Percentiles rank a stretch among this genome's conserved stretches.
Conservation (phyloP, 1,140 invertebrate genomes). For the Cydia splendana region DNA sequence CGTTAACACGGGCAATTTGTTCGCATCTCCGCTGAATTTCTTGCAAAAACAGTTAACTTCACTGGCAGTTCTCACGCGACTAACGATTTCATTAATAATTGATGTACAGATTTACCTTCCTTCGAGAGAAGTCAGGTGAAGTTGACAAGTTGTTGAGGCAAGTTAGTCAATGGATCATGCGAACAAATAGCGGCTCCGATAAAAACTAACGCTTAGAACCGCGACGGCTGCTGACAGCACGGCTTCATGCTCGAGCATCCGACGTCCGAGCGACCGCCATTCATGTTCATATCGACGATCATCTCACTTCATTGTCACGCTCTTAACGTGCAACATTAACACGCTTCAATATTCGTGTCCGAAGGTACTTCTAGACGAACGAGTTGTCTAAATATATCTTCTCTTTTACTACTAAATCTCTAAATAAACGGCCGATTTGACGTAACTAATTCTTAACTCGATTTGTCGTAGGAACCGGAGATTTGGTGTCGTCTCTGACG, state of each 20-base stretch:
- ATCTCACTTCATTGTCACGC: conserved; percentile 42
- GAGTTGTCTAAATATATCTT: conserved; percentile 4
- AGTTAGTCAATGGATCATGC: conserved; percentile 36
- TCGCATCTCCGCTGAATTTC: conserved; percentile 9
- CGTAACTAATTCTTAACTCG: background rate
- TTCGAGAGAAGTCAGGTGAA: background rate
- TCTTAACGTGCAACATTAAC: conserved; percentile 56
- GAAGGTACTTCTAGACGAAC: conserved; percentile 12
- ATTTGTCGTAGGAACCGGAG: conserved; percentile 76
- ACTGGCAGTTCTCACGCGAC: background rate
- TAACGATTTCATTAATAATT: background rate
- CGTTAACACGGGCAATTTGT: conserved; percentile 43
- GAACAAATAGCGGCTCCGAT: conserved; percentile 44
- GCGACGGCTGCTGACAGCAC: conserved; percentile 63
- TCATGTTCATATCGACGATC: conserved; percentile 55
- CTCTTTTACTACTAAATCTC: conserved; percentile 23
- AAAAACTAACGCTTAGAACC: conserved; percentile 68
- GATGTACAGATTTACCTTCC: background rate
- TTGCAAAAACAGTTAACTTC: conserved; percentile 6
- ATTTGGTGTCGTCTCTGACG: conserved; percentile 84
- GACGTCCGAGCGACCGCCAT: conserved; percentile 40
- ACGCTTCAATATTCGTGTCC: conserved; percentile 59
- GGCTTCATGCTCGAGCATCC: conserved; percentile 62
- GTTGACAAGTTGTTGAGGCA: background rate
- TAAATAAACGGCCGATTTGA: too few relatives aligned